A percentile compares a stretch with the other conserved stretches of the same genome.
These are phyloP conservation scores for Lumbricus terrestris DNA, from an alignment of 2,888 invertebrate genomes.

Conservation along the genomic window DNA sequence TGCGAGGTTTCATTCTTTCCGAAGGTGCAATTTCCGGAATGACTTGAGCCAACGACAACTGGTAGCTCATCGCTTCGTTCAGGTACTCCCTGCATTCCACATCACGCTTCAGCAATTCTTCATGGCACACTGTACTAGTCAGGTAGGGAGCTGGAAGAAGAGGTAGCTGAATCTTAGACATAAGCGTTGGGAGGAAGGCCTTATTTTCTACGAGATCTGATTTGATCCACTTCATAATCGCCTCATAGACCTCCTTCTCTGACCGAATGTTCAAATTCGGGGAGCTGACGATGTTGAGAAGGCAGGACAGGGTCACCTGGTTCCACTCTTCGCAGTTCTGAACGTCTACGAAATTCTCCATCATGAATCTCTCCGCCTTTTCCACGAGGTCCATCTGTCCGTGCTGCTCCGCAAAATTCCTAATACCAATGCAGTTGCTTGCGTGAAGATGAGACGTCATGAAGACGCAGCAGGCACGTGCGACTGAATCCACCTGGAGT, in stretches of 20 bases:
- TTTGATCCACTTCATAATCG: slow-evolving; percentile 59
- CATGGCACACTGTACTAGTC: slow-evolving; percentile 53
- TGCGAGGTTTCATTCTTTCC: slow-evolving; percentile 57
- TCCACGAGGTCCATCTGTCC: slow-evolving; percentile 53
- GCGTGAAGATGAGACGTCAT: slow-evolving; percentile 59
- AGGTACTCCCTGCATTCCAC: slow-evolving; percentile 59
- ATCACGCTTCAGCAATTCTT: slow-evolving; percentile 50
- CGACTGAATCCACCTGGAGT: slow-evolving; percentile 57
- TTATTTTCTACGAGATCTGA: slow-evolving; percentile 50
- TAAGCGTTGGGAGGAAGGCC: slow-evolving; percentile 47
- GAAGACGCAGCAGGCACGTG: slow-evolving; percentile 60
- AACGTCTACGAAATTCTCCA: slow-evolving; percentile 53
- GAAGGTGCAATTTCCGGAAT: slow-evolving; percentile 45
- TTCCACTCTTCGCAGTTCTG: slow-evolving; percentile 52
- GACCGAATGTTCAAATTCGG: slow-evolving; percentile 48
- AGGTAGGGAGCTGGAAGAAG: slow-evolving; percentile 57
- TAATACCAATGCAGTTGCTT: slow-evolving; percentile 60
- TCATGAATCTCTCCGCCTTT: slow-evolving; percentile 53
- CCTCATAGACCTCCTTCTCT: slow-evolving; percentile 57
- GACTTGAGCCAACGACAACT: slow-evolving; percentile 55
- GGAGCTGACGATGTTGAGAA: slow-evolving; percentile 53
- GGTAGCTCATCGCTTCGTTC: slow-evolving; percentile 59
- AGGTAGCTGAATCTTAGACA: slow-evolving; percentile 57
- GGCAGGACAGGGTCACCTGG: slow-evolving; percentile 46
- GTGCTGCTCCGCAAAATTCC: slow-evolving; percentile 61